These are phyloP conservation scores for Drosophila phalerata DNA, from an alignment of 2,888 invertebrate genomes.

Conservation along the genomic window DNA sequence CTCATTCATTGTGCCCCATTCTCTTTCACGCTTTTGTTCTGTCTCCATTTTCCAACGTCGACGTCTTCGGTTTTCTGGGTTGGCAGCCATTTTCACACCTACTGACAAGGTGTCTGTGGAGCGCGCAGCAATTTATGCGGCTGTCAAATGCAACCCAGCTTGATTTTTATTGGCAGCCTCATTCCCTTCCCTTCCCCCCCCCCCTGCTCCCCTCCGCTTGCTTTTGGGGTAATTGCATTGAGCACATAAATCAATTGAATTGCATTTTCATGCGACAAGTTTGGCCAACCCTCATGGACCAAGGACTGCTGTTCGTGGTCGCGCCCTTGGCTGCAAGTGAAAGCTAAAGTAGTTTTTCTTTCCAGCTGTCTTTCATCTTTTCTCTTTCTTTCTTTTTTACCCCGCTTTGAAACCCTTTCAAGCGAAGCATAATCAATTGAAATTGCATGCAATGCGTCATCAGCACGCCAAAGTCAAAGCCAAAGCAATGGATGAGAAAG, in stretches of 20 bases:
- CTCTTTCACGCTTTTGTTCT: slow-evolving; percentile 5
- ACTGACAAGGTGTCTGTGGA: slow-evolving; percentile 67
- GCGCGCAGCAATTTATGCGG: slow-evolving; percentile 74
- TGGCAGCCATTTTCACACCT: slow-evolving; percentile 74
- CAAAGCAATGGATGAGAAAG: slow-evolving; percentile 25
- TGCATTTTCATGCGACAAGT: slow-evolving; percentile 80
- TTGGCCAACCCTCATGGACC: slow-evolving; percentile 56
- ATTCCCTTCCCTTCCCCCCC: background rate
- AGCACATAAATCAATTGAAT: slow-evolving; percentile 81
- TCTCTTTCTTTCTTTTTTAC: background rate
- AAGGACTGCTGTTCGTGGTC: slow-evolving; percentile 20
- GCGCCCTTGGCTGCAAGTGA: slow-evolving; percentile 64
- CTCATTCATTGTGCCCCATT: background rate
- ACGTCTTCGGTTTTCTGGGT: slow-evolving; percentile 22
- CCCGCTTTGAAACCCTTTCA: slow-evolving; percentile 55
- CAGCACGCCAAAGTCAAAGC: slow-evolving; percentile 51
- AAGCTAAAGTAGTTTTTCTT: slow-evolving; percentile 71
- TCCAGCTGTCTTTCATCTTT: slow-evolving; percentile 69
- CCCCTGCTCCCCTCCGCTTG: background rate
- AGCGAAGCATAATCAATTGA: slow-evolving; percentile 76
- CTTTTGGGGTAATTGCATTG: slow-evolving; percentile 74
- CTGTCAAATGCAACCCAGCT: slow-evolving; percentile 75
- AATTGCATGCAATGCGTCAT: slow-evolving; percentile 75
- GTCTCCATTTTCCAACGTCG: slow-evolving; percentile 26
- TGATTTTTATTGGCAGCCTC: slow-evolving; percentile 76